Evolutionary conservation across 1,140 invertebrate genomes (phyloP), one percentile per base, ranked within the genome.

Genomic region (Drosophila trapezifrons): DNA sequence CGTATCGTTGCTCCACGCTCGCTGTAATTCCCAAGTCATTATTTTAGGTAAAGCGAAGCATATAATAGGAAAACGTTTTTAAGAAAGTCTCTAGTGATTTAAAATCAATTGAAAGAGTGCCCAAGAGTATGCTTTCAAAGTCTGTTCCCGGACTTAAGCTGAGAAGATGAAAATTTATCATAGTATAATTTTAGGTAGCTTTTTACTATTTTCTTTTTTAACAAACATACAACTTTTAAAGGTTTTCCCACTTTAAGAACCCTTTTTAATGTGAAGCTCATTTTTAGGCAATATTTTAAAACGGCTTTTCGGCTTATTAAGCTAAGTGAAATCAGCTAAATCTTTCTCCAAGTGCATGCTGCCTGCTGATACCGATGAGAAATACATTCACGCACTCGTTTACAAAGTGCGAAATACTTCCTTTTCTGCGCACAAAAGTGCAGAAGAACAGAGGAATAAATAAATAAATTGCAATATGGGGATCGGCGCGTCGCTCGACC

Each of bases 321-420:
- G 2, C 13, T 2, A 25, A 27, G 6, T 2, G n/a, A n/a, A n/a
- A n/a, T n/a, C n/a, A n/a, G n/a, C n/a, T 2, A 15, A 29, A n/a
- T 15, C 18, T 32, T 47, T 67, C 13, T 67, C 22, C 10, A 8
- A 65, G 45, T 67, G 65, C 64, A 40, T 46, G 27, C 27, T 66
- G 59, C 65, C 60, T 51, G 45, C 65, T 66, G 65, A 35, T 65
- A 29, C 25, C 27, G 60, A 43, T 69, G 65, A 67, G 64, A 62
- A 67, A 64, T 32, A 62, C 42, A 64, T 64, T 49, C 45, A 43
- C 59, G 65, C 43, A 32, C 22, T 65, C 27, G 59, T 52, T 66
- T 20, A 69, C 65, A 69, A 69, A 69, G 65, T 69, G 65, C 60
- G 60, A 69, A 69, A 69, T 69, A 69, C 65, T 66, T 69, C 65